Conservation (phyloP, 2,797 vertebrate species). For the Atherinosoma microstoma region DNA sequence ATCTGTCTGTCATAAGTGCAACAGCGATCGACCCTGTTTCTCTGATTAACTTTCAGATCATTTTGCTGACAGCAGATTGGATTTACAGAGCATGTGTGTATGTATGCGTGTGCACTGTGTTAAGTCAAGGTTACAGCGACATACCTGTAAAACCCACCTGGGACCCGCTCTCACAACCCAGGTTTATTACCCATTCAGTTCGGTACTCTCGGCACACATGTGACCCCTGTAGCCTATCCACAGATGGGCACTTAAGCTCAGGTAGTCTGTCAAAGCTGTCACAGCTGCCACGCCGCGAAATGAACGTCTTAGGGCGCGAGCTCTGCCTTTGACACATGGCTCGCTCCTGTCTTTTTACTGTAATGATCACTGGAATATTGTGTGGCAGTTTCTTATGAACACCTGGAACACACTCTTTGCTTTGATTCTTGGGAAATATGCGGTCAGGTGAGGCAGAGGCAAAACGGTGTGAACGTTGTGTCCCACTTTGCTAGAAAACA, state of each 20-base stretch:
- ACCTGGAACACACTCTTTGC: background rate
- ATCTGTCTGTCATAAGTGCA: constrained; percentile 60
- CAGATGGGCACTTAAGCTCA: constrained; percentile 68
- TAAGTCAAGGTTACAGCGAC: constrained; percentile 62
- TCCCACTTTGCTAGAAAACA: constrained; percentile 25
- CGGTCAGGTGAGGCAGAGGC: background rate
- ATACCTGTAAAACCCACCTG: constrained; percentile 61
- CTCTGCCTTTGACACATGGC: constrained; percentile 32
- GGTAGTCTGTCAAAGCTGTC: constrained; percentile 68
- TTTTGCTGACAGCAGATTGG: constrained; percentile 60
- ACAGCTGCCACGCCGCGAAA: constrained; percentile 56
- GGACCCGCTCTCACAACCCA: constrained; percentile 64
- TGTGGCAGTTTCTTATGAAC: constrained; percentile 3
- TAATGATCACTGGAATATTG: constrained; percentile 16
- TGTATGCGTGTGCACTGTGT: background rate
- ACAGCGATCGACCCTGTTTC: constrained; percentile 65
- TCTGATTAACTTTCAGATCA: constrained; percentile 74
- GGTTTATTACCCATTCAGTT: constrained; percentile 63
- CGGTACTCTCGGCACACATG: constrained; percentile 48
- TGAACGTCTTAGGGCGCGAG: constrained; percentile 37
- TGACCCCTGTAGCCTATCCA: constrained; percentile 59
- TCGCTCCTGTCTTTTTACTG: constrained; percentile 19
- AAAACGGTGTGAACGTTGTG: constrained; percentile 20
- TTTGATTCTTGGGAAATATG: background rate
- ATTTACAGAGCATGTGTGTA: constrained; percentile 48